These are phyloP conservation scores for Sisyra nigra DNA, from an alignment of 2,888 invertebrate genomes.

Conservation along the genomic window DNA sequence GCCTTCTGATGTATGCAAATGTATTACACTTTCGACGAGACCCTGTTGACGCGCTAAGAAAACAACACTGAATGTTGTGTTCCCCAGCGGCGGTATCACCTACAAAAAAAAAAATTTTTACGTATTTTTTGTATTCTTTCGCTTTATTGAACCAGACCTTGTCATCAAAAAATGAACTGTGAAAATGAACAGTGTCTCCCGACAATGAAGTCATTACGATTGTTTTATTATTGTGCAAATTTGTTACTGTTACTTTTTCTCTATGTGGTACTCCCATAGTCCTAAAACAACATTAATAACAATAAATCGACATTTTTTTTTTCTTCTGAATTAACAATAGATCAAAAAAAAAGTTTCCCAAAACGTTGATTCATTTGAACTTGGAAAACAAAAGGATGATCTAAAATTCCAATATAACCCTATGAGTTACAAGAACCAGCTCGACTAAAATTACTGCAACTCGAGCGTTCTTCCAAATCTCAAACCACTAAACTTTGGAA, in stretches of 20 bases:
- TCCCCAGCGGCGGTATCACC: constrained; percentile 78
- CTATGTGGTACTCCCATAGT: constrained; percentile 77
- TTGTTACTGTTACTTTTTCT: constrained; percentile 73
- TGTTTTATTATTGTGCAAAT: constrained; percentile 71
- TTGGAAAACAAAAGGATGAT: too few species aligned
- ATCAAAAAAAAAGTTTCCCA: too few species aligned
- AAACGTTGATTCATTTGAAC: too few species aligned
- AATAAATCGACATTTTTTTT: neutral
- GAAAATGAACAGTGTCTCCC: constrained; percentile 87
- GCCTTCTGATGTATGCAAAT: constrained; percentile 89
- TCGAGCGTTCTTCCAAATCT: too few species aligned
- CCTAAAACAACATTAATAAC: constrained; percentile 31
- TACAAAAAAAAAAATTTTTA: constrained; percentile 25
- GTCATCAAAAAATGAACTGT: constrained; percentile 92
- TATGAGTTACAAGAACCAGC: too few species aligned
- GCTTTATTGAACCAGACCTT: constrained; percentile 46
- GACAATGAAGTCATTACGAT: constrained; percentile 88
- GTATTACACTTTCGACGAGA: constrained; percentile 69
- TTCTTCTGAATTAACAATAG: too few species aligned
- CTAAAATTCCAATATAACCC: too few species aligned
- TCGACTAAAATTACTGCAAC: too few species aligned
- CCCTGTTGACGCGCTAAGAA: constrained; percentile 89
- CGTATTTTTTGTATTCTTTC: neutral
- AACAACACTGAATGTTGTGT: constrained; percentile 91
- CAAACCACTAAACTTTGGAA: too few species aligned